phyloP scores from a whole-genome alignment of 2,888 invertebrate species.

The Oligia latruncula region DNA sequence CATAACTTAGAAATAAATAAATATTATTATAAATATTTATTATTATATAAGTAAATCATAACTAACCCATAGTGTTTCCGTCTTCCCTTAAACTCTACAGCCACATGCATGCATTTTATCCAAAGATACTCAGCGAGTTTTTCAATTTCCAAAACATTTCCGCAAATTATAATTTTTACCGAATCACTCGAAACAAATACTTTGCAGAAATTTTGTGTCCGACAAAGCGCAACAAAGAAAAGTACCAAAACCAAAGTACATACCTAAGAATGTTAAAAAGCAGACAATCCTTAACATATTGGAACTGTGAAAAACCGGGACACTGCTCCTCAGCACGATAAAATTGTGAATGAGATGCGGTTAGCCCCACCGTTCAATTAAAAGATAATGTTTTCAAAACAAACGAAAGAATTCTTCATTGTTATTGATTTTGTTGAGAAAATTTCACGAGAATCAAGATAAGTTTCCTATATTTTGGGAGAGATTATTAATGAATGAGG shows the following conservation, averaged over 20 bases:
- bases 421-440: conserved; percentile 29
- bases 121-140: not conserved
- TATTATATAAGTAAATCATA: not conserved
- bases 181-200: not conserved
- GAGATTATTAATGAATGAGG: conserved; percentile 4
- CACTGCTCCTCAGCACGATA: conserved; percentile 16
- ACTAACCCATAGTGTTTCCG: not conserved
- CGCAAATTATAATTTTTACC: not conserved
- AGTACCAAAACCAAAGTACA: conserved; percentile 6
- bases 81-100: not conserved
- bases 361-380: not conserved
- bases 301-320: not conserved
- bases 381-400: conserved; percentile 49
- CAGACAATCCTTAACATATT: conserved; percentile 36
- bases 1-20: no score
- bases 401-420: conserved; percentile 38
- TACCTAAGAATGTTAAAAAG: conserved; percentile 34
- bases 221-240: not conserved
- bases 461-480: conserved; percentile 16
- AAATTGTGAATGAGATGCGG: conserved; percentile 25
- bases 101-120: not conserved
- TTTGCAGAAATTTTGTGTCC: not conserved
- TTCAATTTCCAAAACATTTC: not conserved
- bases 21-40: no score
- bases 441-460: conserved; percentile 6